Base-by-base conservation (phyloP, 92 coral and sea anemone species). In the Siderastrea radians region DNA sequence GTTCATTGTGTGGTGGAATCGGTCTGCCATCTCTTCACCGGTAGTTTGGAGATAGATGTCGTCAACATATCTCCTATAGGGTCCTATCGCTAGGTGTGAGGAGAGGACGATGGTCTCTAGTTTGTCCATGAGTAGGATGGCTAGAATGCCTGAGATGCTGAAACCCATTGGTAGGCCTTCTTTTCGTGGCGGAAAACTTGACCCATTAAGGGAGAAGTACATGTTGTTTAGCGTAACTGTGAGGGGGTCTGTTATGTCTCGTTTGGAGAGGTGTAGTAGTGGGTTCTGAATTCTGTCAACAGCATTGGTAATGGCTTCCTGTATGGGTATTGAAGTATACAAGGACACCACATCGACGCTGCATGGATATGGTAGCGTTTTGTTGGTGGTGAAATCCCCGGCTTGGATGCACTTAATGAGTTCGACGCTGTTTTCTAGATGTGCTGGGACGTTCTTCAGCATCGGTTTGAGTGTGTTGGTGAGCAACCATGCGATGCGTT, bases 81-180 rank as follows among this genome's bases (percentile, higher is more conserved):
- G 86, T 1, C 38, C 69, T 75, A 69, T 88, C 83, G 59, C 15
- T 62, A 59, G 70, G 19, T 71, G 64, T 8, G 90, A 72, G 8
- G 86, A 71, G 58, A 90, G 86, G n/a, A n/a, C 86, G 47, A 70
- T 78, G 59, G 80, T 69, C 60, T 90, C 93, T 1, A 90, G 82
- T 85, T 66, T 84, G 70, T 90, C 93, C 93, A 84, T 90, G 82
- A 84, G 84, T 6, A 89, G 86, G 45, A 89, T 89, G 70, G 81
- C 89, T 63, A 89, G 84, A 15, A 89, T 89, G 61, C 84, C 74
- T 63, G 89, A 89, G 17, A 73, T 52, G 66, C 80, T 79, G 17
- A 62, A 68, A 14, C 86, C 81, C 91, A 73, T 87, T 17, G 91
- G 86, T 60, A 79, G 81, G 68, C 91, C 90, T 12, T 86, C 90